A percentile compares a stretch with the other conserved stretches of the same genome.
These are phyloP conservation scores for Monochamus saltuarius DNA, from an alignment of 1,140 invertebrate genomes.

Conservation along the genomic window DNA sequence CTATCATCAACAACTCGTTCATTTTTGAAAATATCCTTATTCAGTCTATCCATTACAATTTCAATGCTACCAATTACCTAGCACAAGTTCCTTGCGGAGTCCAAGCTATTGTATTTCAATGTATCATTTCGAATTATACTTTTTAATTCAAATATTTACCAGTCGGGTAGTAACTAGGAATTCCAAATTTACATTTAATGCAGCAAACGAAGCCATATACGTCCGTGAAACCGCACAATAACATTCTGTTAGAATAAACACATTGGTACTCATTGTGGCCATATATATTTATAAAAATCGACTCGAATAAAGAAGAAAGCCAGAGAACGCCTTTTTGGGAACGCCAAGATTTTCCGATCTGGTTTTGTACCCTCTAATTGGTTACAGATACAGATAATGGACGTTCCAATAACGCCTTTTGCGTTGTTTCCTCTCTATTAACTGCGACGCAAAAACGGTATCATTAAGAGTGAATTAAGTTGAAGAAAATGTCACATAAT, in stretches of 20 bases:
- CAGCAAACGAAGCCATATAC: constrained; percentile 1
- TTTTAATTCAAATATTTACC: too few relatives aligned
- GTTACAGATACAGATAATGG: constrained; percentile 14
- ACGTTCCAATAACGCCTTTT: constrained; percentile 18
- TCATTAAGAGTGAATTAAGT: constrained; percentile 5
- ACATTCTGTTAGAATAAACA: constrained; percentile 15
- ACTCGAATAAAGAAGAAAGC: constrained; percentile 1
- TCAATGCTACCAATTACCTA: too few relatives aligned
- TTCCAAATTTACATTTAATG: constrained; percentile 3
- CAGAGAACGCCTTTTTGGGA: constrained; percentile 3
- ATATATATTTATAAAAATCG: constrained; percentile 10
- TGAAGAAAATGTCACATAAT: constrained; percentile 1
- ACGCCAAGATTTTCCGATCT: constrained; percentile 12
- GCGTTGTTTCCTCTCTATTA: constrained; percentile 4
- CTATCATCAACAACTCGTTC: too few relatives aligned
- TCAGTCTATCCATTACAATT: too few relatives aligned
- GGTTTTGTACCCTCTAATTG: constrained; percentile 17
- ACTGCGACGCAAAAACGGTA: constrained; percentile 2
- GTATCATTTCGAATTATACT: too few relatives aligned
- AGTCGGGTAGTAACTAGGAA: background rate
- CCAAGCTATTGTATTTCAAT: too few relatives aligned
- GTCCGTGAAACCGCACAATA: background rate
- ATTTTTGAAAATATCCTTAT: too few relatives aligned
- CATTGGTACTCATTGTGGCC: constrained; percentile 14
- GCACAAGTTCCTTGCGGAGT: too few relatives aligned